phyloP scores from a whole-genome alignment of 1,140 invertebrate genomes.

The Drosophila simulans region DNA sequence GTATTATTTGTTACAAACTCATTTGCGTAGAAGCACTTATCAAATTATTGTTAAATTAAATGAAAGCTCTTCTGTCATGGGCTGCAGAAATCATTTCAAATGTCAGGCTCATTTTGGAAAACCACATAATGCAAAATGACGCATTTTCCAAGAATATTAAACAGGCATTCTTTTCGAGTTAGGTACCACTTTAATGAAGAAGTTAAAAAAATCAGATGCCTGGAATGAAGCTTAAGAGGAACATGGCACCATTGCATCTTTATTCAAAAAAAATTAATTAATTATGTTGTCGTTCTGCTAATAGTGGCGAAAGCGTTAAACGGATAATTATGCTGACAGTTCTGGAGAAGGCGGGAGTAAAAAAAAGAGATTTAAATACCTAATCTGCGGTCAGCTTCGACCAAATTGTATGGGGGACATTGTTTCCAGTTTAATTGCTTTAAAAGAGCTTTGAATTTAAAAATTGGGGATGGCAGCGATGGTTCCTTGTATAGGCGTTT shows the following conservation, averaged over 20 bases:
- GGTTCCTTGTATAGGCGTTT: conserved; percentile 34
- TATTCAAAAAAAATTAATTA: conserved; percentile 69
- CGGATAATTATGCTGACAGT: conserved; percentile 72
- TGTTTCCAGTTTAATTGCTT: conserved; percentile 74
- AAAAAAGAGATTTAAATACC: conserved; percentile 4
- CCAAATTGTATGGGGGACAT: conserved; percentile 5
- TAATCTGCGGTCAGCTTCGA: conserved; percentile 23
- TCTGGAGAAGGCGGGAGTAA: conserved; percentile 36
- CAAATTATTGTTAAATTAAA: no score
- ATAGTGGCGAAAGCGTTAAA: conserved; percentile 71
- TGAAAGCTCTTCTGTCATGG: no score
- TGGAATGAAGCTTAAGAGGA: not conserved
- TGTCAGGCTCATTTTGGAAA: no score
- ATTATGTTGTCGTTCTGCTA: conserved; percentile 64
- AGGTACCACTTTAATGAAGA: no score
- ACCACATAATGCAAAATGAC: no score
- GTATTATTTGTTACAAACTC: no score
- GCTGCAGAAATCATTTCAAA: no score
- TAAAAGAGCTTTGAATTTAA: conserved; percentile 63
- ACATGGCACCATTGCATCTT: not conserved
- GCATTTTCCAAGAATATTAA: no score
- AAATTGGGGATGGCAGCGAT: conserved; percentile 46
- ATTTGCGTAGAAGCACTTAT: no score
- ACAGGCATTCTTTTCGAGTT: no score
- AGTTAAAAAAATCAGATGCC: not conserved